These are phyloP conservation scores for Taeniopygia guttata DNA, from an alignment of 2,797 vertebrate genomes.

Conservation along the genomic window DNA sequence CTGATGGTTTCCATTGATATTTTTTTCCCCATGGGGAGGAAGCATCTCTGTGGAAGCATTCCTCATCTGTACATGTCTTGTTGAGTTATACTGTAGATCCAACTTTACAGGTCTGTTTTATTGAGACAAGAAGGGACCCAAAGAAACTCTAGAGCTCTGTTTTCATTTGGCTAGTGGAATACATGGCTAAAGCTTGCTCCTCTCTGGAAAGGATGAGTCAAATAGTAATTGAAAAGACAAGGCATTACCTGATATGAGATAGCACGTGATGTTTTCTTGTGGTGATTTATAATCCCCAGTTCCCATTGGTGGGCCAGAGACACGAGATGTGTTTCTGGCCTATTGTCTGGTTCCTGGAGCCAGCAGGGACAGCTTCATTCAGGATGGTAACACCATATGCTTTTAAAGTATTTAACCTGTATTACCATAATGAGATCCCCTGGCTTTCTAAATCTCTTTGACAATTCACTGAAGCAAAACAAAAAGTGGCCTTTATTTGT, in stretches of 20 bases:
- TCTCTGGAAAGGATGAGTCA: not conserved
- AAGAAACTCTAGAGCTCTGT: not conserved
- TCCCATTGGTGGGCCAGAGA: slow-evolving; percentile 12
- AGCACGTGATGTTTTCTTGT: not conserved
- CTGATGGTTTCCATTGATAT: not conserved
- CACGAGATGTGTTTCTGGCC: slow-evolving; percentile 33
- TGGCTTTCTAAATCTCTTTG: slow-evolving; percentile 49
- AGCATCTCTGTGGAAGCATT: not conserved
- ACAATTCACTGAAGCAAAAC: slow-evolving; percentile 55
- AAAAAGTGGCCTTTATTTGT: slow-evolving; percentile 48
- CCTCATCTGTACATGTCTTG: not conserved
- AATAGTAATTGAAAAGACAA: slow-evolving; percentile 16
- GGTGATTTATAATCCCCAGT: not conserved
- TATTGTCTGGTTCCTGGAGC: slow-evolving; percentile 13
- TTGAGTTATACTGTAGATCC: not conserved
- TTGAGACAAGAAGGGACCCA: not conserved
- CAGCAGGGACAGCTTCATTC: slow-evolving; percentile 48
- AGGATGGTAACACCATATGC: slow-evolving; percentile 18
- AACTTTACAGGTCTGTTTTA: not conserved
- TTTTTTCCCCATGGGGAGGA: not conserved
- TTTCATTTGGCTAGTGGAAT: not conserved
- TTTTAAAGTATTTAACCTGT: slow-evolving; percentile 64
- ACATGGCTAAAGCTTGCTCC: not conserved
- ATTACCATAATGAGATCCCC: slow-evolving; percentile 56
- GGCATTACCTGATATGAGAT: not conserved